Percentiles rank a stretch among this genome's conserved stretches.
phyloP scores from a whole-genome alignment of 2,113 vertebrate species.

The Nibea albiflora region DNA sequence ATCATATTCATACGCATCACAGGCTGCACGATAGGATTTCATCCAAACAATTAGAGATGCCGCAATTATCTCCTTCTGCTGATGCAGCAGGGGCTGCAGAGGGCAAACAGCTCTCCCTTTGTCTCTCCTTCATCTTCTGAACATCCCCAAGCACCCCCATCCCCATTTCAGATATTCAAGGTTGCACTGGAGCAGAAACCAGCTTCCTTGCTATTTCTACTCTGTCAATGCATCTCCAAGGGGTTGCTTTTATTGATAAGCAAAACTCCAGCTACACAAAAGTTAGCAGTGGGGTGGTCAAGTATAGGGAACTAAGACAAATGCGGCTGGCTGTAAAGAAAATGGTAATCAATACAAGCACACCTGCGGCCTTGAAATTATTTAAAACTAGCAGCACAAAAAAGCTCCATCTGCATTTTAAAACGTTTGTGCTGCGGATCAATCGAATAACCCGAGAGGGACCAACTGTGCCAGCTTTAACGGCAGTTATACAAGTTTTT shows the following conservation, averaged over 20 bases:
- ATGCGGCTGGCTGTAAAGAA: conserved; percentile 60
- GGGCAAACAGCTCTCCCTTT: conserved; percentile 34
- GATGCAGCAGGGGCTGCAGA: conserved; percentile 57
- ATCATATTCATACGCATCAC: conserved; percentile 53
- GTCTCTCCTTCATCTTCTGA: conserved; percentile 11
- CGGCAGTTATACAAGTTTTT: neutral
- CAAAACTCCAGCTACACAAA: conserved; percentile 29
- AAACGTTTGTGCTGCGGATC: conserved; percentile 46
- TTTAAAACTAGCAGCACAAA: conserved; percentile 46
- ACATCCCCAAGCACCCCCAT: neutral
- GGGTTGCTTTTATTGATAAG: conserved; percentile 30
- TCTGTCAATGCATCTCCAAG: neutral
- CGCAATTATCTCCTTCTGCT: conserved; percentile 56
- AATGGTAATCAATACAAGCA: conserved; percentile 61
- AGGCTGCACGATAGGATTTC: conserved; percentile 19
- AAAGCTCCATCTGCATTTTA: conserved; percentile 58
- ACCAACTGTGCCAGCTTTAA: conserved; percentile 12
- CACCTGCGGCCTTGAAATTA: conserved; percentile 41
- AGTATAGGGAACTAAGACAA: conserved; percentile 64
- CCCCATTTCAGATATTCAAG: conserved; percentile 35
- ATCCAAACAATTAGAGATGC: conserved; percentile 58
- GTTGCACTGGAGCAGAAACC: conserved; percentile 25
- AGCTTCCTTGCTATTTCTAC: conserved; percentile 5
- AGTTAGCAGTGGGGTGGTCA: conserved; percentile 29
- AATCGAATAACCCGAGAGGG: conserved; percentile 30